Base-by-base conservation (phyloP, 2,113 vertebrate species). In the Hassar affinis region DNA sequence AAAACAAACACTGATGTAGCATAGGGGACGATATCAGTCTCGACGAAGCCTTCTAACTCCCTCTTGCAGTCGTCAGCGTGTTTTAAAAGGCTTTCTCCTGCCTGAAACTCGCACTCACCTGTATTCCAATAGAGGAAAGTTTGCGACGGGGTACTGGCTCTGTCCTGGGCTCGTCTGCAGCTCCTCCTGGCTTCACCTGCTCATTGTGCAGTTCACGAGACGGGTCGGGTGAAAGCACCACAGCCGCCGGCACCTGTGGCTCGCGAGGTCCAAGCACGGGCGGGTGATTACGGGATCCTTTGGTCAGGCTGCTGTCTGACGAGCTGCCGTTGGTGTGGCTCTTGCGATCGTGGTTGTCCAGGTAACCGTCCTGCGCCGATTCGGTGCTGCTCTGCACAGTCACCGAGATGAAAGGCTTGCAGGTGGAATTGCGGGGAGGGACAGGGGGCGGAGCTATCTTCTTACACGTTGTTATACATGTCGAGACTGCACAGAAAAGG, bases 321-420 rank as follows among this genome's bases (percentile, higher is more conserved):
- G 98, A 99, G 86, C 97, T 99, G 93, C 98, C 98, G 87, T 96
- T 97, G 91, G 95, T 96, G 88, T 99, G 97, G 0, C 97, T 99
- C 92, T 96, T 96, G 88, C 95, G 95, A 87, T 98, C 97, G 87
- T 98, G 97, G 90, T 95, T 96, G 90, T 99, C 98, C 91, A 98
- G 93, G 90, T 98, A 99, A 92, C 95, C 97, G 94, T 99, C 98
- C 93, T 99, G 98, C 0, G 97, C 97, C 0, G 98, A 99, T 88
- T 99, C 98, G 0, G 98, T 99, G 92, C 98, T 99, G 94, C 98
- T 99, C 93, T 99, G 98, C 79, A 99, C 97, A 0, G 98, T 99
- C 89, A 99, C 98, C 1, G 97, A 98, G 93, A 99, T 99, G 93
- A 97, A 98, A 78, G 98, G 98, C 91, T 99, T 99, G 84, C 97